Evolutionary conservation across 2,797 vertebrate species (phyloP), one percentile per base, ranked within the genome.

Genomic region (Myotis planiceps): DNA sequence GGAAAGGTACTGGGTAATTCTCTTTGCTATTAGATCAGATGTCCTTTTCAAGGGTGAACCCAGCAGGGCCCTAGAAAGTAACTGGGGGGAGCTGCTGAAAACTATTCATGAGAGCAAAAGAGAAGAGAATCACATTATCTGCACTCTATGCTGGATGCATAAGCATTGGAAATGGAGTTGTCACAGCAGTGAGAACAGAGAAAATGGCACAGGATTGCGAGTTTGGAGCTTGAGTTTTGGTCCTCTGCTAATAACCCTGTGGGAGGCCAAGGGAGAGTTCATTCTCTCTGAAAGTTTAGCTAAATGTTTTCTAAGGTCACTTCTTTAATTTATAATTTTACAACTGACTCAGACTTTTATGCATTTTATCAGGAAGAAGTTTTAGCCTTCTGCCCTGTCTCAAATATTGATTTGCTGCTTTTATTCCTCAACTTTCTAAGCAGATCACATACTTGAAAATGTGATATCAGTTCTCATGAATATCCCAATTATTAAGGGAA

Each of bases 21-120:
- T 96, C 87, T 96, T 69, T 93, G 87, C 84, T 93, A 3, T 78
- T n/a, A 92, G 83, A 94, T 85, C 93, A 93, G 90, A 95, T 93
- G 93, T 94, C 96, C 96, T 96, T 92, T 63, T 47, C 74, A 88
- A 95, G 85, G 95, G 69, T 82, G 65, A 96, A 66, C 34, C 3
- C 90, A 75, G 83, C 89, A 84, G 87, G 87, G 53, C 63, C 58
- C 72, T 18, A 74, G 84, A 94, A 74, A 95, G 96, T 74, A 94
- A 92, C 60, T 53, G 42, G 25, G 90, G 49, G 63, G 32, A 84
- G 39, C 58, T 76, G 85, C 66, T 94, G 82, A 92, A 96, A 93
- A 92, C 94, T 95, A 90, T 93, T 94, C 96, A 82, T 72, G 78
- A 94, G 93, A 93, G 78, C 42, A 32, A 51, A 75, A 92, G 65